phyloP scores from a whole-genome alignment of 1,140 invertebrate species.

The Pteromalus puparum region DNA sequence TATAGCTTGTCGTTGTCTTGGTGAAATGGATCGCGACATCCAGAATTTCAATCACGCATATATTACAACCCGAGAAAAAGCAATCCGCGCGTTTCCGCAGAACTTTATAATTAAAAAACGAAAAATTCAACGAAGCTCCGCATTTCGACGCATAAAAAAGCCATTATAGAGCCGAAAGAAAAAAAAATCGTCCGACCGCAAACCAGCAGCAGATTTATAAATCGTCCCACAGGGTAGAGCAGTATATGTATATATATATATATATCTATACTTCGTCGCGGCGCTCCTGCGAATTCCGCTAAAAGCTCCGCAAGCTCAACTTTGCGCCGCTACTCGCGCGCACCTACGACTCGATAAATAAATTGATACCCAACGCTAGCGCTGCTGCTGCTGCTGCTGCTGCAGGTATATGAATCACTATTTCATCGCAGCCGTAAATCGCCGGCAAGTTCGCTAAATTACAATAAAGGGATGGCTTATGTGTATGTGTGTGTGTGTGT shows the following conservation, averaged over 20 bases:
- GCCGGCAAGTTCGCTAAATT: not conserved
- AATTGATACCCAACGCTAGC: conserved; percentile 14
- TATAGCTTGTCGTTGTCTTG: no score
- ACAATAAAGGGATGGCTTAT: no score
- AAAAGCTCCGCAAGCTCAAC: conserved; percentile 19
- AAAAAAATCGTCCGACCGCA: not conserved
- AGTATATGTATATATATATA: not conserved
- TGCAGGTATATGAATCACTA: conserved; percentile 32
- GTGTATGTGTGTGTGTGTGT: not conserved
- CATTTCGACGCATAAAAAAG: not conserved
- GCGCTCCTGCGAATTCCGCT: conserved; percentile 25
- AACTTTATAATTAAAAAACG: not conserved
- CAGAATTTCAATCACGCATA: no score
- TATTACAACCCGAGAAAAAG: no score
- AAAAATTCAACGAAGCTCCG: not conserved
- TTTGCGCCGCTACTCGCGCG: not conserved
- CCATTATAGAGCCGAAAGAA: not conserved
- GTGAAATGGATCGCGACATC: no score
- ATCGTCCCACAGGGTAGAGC: not conserved
- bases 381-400: not conserved
- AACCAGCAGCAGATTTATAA: conserved; percentile 31
- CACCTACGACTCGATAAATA: conserved; percentile 28
- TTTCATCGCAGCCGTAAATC: conserved; percentile 38
- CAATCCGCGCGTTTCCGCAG: no score
- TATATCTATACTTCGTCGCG: not conserved